These are phyloP conservation scores for Nylanderia fulva DNA, from an alignment of 1,140 invertebrate species.

Conservation along the genomic window DNA sequence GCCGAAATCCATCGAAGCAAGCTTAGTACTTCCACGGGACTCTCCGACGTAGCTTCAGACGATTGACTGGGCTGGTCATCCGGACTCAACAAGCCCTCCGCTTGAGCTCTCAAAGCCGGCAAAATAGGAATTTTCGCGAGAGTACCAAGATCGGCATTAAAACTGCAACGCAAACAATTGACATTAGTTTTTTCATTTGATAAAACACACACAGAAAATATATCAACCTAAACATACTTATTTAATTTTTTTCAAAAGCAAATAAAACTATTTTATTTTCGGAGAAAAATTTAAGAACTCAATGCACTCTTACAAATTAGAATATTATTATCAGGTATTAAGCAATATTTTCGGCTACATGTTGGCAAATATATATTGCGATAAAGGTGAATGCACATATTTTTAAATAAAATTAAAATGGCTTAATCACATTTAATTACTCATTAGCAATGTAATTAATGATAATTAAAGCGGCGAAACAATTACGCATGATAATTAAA, in stretches of 20 bases:
- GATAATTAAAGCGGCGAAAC: neutral
- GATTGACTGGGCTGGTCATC: constrained; percentile 79
- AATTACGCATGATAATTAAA: constrained; percentile 40
- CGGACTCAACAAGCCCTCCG: constrained; percentile 88
- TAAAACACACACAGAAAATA: constrained; percentile 57
- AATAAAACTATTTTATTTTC: neutral
- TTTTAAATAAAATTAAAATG: constrained; percentile 27
- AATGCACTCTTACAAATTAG: neutral
- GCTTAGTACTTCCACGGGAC: constrained; percentile 82
- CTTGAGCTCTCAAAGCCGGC: constrained; percentile 89
- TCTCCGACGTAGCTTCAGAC: constrained; percentile 67
- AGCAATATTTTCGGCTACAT: neutral
- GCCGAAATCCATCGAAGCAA: constrained; percentile 94
- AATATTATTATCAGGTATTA: neutral
- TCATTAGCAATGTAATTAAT: constrained; percentile 28
- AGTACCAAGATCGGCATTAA: constrained; percentile 91
- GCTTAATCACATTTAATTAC: neutral
- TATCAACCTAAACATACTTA: constrained; percentile 5
- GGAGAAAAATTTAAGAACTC: neutral
- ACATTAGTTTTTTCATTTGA: neutral
- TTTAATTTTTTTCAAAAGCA: neutral
- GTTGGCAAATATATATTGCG: neutral
- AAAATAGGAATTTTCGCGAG: constrained; percentile 94
- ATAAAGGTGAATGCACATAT: neutral
- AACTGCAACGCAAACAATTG: constrained; percentile 86